A percentile compares a stretch with the other conserved stretches of the same genome.
These are phyloP conservation scores for Drosophila hydei DNA, from an alignment of 1,140 invertebrate genomes.

Conservation along the genomic window DNA sequence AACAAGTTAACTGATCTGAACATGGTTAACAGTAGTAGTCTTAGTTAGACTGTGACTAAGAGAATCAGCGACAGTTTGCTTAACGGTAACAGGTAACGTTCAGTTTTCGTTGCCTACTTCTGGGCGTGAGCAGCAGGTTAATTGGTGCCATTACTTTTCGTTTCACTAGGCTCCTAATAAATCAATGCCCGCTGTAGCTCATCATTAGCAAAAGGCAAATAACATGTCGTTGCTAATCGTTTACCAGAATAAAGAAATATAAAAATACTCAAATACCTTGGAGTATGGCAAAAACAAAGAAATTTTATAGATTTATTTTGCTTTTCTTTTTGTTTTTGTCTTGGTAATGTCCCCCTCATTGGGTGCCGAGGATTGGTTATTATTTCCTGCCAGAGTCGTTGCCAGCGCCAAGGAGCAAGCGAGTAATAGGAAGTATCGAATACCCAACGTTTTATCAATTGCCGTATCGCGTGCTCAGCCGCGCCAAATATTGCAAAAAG, in stretches of 20 bases:
- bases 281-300: slow-evolving; percentile 51
- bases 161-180: slow-evolving; percentile 50
- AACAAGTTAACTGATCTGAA: no score
- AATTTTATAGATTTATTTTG: slow-evolving; percentile 7
- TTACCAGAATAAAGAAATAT: slow-evolving; percentile 40
- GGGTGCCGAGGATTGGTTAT: slow-evolving; percentile 26
- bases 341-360: slow-evolving; percentile 23
- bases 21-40: no score
- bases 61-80: background rate
- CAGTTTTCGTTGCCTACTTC: slow-evolving; percentile 14
- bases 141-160: slow-evolving; percentile 42
- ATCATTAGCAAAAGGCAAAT: slow-evolving; percentile 76
- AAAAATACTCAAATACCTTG: slow-evolving; percentile 21
- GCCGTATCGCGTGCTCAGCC: slow-evolving; percentile 70
- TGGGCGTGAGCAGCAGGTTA: slow-evolving; percentile 27
- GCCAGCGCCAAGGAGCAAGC: slow-evolving; percentile 2
- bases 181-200: slow-evolving; percentile 59
- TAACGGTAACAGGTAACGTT: background rate
- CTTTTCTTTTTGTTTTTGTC: slow-evolving; percentile 24
- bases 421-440: slow-evolving; percentile 73
- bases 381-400: slow-evolving; percentile 8
- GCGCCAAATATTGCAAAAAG: slow-evolving; percentile 48
- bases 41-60: no score
- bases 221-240: slow-evolving; percentile 79
- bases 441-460: slow-evolving; percentile 81